A percentile compares a stretch with the other conserved stretches of the same genome.
phyloP scores from a whole-genome alignment of 2,113 vertebrate genomes.

The Dipodomys ordii region DNA sequence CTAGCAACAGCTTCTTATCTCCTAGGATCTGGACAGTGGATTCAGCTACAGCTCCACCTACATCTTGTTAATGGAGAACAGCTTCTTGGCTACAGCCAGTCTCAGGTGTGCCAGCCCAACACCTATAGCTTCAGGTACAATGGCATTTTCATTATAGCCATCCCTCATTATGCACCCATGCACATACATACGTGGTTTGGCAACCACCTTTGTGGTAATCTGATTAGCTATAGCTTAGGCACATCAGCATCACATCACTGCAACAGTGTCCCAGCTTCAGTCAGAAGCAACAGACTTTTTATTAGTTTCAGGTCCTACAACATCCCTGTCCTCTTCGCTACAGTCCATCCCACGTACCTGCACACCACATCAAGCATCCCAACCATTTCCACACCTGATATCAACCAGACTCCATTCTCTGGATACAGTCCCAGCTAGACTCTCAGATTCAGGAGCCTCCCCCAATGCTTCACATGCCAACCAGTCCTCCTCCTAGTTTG shows the following conservation, averaged over 20 bases:
- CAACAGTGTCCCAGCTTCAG: slow-evolving; percentile 7
- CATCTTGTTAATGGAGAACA: slow-evolving; percentile 36
- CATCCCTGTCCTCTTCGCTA: background rate
- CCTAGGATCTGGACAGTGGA: slow-evolving; percentile 49
- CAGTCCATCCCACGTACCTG: slow-evolving; percentile 16
- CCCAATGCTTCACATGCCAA: slow-evolving; percentile 40
- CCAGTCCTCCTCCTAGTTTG: slow-evolving; percentile 53
- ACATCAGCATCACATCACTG: slow-evolving; percentile 3
- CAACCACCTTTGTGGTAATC: background rate
- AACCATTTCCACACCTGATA: background rate
- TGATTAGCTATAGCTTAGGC: background rate
- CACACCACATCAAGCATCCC: slow-evolving; percentile 18
- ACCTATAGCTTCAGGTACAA: slow-evolving; percentile 11
- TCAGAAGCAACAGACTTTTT: slow-evolving; percentile 28
- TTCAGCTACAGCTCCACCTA: slow-evolving; percentile 40
- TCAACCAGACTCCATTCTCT: background rate
- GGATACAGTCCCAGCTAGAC: slow-evolving; percentile 47
- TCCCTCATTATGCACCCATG: background rate
- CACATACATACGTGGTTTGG: background rate
- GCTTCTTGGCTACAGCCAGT: slow-evolving; percentile 22
- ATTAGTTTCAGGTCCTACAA: background rate
- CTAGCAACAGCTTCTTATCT: slow-evolving; percentile 76
- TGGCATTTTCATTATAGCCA: background rate
- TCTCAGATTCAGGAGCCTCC: slow-evolving; percentile 50
- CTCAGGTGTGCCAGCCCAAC: slow-evolving; percentile 14